Conservation (phyloP, 2,113 vertebrate genomes). For the Semnornis frantzii region DNA sequence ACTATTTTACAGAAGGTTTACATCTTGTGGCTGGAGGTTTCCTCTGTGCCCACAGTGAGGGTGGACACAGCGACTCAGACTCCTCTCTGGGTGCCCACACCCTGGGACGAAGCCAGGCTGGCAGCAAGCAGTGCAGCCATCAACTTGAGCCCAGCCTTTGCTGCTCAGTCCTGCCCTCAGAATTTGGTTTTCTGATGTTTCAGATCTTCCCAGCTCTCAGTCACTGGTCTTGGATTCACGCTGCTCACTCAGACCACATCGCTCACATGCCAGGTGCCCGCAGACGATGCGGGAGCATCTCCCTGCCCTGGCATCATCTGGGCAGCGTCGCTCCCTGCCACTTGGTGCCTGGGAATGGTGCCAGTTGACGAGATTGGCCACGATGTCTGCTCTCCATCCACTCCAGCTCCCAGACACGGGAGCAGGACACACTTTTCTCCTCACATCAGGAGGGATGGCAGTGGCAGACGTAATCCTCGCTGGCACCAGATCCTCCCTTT, state of each 20-base stretch:
- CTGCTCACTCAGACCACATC: background rate
- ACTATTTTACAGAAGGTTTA: no score
- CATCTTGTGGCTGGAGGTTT: background rate
- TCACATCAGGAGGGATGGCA: slow-evolving; percentile 3
- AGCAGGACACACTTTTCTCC: background rate
- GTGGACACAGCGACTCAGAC: background rate
- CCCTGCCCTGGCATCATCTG: background rate
- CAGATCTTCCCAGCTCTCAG: background rate
- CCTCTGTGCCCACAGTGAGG: accelerated
- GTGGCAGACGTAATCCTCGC: slow-evolving; percentile 1
- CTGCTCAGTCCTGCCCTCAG: accelerated
- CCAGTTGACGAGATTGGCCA: background rate
- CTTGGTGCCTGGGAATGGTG: accelerated
- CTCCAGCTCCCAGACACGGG: background rate
- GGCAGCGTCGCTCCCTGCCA: background rate
- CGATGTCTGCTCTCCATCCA: background rate
- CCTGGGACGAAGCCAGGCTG: accelerated
- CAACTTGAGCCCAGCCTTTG: background rate
- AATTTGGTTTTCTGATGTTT: accelerated
- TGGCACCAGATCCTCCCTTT: slow-evolving; percentile 51
- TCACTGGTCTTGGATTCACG: accelerated
- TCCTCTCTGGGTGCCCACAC: accelerated
- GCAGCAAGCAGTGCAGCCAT: background rate
- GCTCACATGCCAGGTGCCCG: accelerated
- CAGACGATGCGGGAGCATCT: background rate